Evolutionary conservation across 2,113 vertebrate genomes (phyloP), one percentile per base, ranked within the genome.

Genomic region (Promerops cafer): DNA sequence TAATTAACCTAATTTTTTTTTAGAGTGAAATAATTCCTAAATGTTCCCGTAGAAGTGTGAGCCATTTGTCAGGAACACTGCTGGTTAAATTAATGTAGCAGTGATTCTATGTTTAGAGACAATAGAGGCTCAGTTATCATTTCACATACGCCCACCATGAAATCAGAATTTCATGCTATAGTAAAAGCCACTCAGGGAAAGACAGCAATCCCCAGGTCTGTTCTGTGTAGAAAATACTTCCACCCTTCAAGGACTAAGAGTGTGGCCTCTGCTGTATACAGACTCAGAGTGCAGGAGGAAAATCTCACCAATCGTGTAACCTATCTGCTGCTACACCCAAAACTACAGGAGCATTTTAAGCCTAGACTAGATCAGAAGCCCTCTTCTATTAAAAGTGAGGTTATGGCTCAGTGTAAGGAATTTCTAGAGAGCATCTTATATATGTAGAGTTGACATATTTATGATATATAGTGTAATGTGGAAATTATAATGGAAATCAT

Each of bases 1-100:
- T 96, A 96, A 96, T 85, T 94, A 90, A 94, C 76, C 26, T 64
- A 61, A 33, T 81, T 61, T 87, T 75, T 74, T 92, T 96, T 88
- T 59, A 66, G 39, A 82, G n/a, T 15, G 50, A 54, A 90, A 22
- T 85, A 47, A 70, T 92, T 96, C 74, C 49, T 96, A 71, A 75
- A 45, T 69, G n/a, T 89, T 69, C 61, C 82, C 80, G 83, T 42
- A 87, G 54, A 96, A 93, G 21, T 57, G 45, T 72, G 75, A 95
- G 61, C 47, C 72, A 49, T 96, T 91, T 93, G 35, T 81, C 78
- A 77, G 83, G 89, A 93, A 37, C 68, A 47, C 16, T 79, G 35
- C 50, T 94, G 79, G 88, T 87, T 92, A 95, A 93, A 86, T 90
- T 93, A 94, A 79, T 77, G 54, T 93, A 69, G 86, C 68, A 79